Evolutionary conservation across 2,888 invertebrate genomes (phyloP).

Genomic region (Cryptocheilus praepositus): DNA sequence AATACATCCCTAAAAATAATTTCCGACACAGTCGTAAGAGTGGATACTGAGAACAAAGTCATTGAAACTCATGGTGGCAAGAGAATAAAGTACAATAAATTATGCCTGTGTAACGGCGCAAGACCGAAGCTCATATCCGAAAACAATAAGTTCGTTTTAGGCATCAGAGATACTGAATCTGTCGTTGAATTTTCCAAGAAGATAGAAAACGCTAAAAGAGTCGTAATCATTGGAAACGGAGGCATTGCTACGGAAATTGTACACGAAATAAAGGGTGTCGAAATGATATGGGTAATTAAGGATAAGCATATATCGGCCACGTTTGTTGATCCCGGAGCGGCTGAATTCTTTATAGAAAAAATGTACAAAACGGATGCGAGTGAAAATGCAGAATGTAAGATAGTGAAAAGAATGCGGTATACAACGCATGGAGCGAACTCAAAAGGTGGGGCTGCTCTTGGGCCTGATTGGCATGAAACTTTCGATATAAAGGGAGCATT

Average conservation of each 20-base stretch:
- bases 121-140: conserved; percentile 85
- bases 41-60: conserved; percentile 77
- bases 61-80: conserved; percentile 78
- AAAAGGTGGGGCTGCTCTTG: conserved; percentile 90
- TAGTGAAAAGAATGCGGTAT: conserved; percentile 82
- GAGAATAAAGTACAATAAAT: conserved; percentile 82
- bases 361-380: conserved; percentile 55
- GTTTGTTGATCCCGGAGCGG: conserved; percentile 97
- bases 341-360: conserved; percentile 88
- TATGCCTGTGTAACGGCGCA: conserved; percentile 95
- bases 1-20: conserved; percentile 83
- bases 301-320: conserved; percentile 94
- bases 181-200: conserved; percentile 86
- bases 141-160: conserved; percentile 82
- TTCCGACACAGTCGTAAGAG: conserved; percentile 79
- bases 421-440: conserved; percentile 77
- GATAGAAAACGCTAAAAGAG: conserved; percentile 81
- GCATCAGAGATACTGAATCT: conserved; percentile 96
- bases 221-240: conserved; percentile 96
- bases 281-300: conserved; percentile 95
- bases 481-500: conserved; percentile 80
- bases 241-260: conserved; percentile 98
- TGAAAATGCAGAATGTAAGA: conserved; percentile 15
- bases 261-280: conserved; percentile 88
- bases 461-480: conserved; percentile 95